Percentiles rank a stretch among this genome's conserved stretches.
Conservation (phyloP, 2,113 vertebrate species). For the Leuciscus idus region DNA sequence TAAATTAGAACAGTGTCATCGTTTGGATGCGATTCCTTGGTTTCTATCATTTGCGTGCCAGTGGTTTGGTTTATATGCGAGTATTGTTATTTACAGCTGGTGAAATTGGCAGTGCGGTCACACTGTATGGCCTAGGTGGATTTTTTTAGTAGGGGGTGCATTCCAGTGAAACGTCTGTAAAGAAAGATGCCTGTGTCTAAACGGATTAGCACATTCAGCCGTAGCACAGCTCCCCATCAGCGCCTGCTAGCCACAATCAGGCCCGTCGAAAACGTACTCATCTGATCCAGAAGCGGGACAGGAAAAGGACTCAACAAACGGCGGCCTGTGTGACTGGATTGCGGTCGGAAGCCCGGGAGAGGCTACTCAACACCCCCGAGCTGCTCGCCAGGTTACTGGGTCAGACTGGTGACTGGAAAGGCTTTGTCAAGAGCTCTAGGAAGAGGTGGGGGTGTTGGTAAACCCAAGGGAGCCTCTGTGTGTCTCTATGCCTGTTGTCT, state of each 20-base stretch:
- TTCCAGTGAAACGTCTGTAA: slow-evolving; percentile 61
- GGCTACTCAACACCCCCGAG: slow-evolving; percentile 68
- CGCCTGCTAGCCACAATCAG: slow-evolving; percentile 64
- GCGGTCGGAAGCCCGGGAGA: slow-evolving; percentile 60
- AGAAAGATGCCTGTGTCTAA: slow-evolving; percentile 69
- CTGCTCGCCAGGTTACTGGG: slow-evolving; percentile 79
- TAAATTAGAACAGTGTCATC: slow-evolving; percentile 2
- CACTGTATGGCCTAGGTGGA: slow-evolving; percentile 50
- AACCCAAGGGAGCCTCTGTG: slow-evolving; percentile 67
- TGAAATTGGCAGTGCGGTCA: slow-evolving; percentile 8
- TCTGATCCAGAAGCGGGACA: slow-evolving; percentile 70
- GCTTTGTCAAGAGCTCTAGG: slow-evolving; percentile 70
- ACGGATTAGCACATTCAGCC: slow-evolving; percentile 67
- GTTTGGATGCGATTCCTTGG: background rate
- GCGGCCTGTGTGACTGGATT: slow-evolving; percentile 59
- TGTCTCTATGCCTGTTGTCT: slow-evolving; percentile 71
- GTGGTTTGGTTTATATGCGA: background rate
- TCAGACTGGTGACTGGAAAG: slow-evolving; percentile 73
- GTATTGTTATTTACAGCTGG: slow-evolving; percentile 10
- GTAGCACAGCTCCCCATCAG: slow-evolving; percentile 54
- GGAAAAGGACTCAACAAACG: slow-evolving; percentile 73
- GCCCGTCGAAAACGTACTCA: slow-evolving; percentile 68
- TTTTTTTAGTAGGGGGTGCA: slow-evolving; percentile 50
- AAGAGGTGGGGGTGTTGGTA: slow-evolving; percentile 52
- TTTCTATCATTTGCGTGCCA: slow-evolving; percentile 7